Conservation (phyloP, 1,140 invertebrate species). For the Diorhabda sublineata region DNA sequence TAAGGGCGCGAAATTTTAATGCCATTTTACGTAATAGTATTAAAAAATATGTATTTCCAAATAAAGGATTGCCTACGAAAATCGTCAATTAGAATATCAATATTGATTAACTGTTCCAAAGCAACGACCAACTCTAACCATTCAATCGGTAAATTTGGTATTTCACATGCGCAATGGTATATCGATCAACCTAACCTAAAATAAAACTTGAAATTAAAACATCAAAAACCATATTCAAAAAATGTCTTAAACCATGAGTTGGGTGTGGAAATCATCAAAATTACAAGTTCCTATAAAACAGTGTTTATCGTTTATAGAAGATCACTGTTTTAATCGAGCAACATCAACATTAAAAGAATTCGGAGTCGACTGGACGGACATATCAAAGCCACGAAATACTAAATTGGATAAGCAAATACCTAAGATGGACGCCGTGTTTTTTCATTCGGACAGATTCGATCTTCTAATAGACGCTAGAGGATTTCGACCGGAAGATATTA, state of each 20-base stretch:
- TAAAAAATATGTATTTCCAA: too few relatives aligned
- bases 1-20: too few relatives aligned
- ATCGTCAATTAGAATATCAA: too few relatives aligned
- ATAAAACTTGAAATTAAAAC: not conserved
- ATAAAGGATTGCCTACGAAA: too few relatives aligned
- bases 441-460: slow-evolving; percentile 23
- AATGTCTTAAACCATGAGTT: slow-evolving; percentile 2
- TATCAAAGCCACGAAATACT: not conserved
- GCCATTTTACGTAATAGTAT: too few relatives aligned
- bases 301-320: slow-evolving; percentile 13
- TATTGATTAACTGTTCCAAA: too few relatives aligned
- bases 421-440: slow-evolving; percentile 26
- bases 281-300: slow-evolving; percentile 12
- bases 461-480: slow-evolving; percentile 33
- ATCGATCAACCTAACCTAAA: too few relatives aligned
- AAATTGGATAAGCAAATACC: not conserved
- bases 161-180: too few relatives aligned
- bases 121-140: too few relatives aligned
- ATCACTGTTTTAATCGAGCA: slow-evolving; percentile 13
- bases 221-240: not conserved
- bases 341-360: slow-evolving; percentile 11
- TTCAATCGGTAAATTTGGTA: too few relatives aligned
- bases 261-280: slow-evolving; percentile 13
- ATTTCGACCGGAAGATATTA: slow-evolving; percentile 34
- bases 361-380: not conserved